Conservation (phyloP, 2,113 vertebrate genomes). For the Coturnix japonica region DNA sequence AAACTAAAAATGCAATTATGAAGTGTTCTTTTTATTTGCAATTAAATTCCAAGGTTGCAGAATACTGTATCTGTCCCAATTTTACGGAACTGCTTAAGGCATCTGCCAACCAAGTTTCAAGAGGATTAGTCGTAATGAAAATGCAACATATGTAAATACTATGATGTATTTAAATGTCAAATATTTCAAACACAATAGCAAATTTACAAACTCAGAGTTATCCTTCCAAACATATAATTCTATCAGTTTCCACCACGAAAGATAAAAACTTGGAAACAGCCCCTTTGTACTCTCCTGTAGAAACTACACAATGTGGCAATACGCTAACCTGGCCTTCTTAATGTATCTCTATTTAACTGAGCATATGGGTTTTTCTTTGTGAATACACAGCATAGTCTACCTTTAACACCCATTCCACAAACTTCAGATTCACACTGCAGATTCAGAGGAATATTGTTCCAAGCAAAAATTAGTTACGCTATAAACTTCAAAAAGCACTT, state of each 20-base stretch:
- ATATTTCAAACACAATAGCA: constrained; percentile 59
- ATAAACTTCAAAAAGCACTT: neutral
- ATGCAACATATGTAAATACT: constrained; percentile 75
- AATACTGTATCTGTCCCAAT: constrained; percentile 58
- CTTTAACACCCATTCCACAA: neutral
- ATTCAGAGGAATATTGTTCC: neutral
- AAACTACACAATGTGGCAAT: neutral
- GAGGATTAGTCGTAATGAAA: constrained; percentile 72
- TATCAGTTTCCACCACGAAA: neutral
- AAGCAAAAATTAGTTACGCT: neutral
- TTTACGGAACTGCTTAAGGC: constrained; percentile 68
- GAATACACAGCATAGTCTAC: neutral
- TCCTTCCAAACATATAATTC: constrained; percentile 28
- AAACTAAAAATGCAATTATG: neutral
- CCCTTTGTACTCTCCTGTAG: neutral
- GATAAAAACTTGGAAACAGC: neutral
- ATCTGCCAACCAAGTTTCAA: constrained; percentile 73
- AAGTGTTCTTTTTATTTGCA: constrained; percentile 23
- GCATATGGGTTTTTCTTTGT: neutral
- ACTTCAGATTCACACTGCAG: neutral
- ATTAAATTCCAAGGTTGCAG: constrained; percentile 37
- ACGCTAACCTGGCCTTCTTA: neutral
- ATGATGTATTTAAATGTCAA: constrained; percentile 49
- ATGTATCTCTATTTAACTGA: neutral
- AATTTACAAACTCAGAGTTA: constrained; percentile 53